These are phyloP conservation scores for Sebastes trivittatus DNA, from an alignment of 2,797 vertebrate genomes.

Conservation along the genomic window DNA sequence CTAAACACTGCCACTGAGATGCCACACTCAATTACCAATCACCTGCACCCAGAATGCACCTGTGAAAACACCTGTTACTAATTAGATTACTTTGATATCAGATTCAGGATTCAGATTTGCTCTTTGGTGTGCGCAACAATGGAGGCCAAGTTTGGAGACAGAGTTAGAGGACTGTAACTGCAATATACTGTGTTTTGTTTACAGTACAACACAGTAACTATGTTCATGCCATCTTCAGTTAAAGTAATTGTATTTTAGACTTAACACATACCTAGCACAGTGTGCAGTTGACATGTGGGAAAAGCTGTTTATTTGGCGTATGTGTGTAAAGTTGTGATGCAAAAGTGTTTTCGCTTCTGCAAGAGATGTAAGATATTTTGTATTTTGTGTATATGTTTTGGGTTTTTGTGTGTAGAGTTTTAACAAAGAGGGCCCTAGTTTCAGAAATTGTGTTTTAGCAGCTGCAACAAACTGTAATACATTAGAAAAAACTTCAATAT, in stretches of 20 bases:
- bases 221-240: background rate
- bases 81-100: background rate
- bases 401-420: no score
- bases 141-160: background rate
- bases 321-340: background rate
- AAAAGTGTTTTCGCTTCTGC: background rate
- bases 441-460: background rate
- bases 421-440: background rate
- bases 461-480: background rate
- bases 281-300: background rate
- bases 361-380: background rate
- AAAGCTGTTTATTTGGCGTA: background rate
- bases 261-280: background rate
- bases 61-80: background rate
- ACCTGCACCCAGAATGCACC: no score
- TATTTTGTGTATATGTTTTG: background rate
- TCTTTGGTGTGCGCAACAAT: background rate
- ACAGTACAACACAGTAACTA: background rate
- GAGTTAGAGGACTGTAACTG: no score
- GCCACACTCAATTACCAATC: no score
- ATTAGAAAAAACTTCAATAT: background rate
- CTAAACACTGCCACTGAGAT: background rate
- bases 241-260: background rate
- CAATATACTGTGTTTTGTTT: background rate
- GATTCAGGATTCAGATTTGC: background rate